Percentiles rank a stretch among this genome's conserved stretches.
Evolutionary conservation across 2,113 vertebrate species (phyloP).

Genomic region (Pomatostomus ruficeps): DNA sequence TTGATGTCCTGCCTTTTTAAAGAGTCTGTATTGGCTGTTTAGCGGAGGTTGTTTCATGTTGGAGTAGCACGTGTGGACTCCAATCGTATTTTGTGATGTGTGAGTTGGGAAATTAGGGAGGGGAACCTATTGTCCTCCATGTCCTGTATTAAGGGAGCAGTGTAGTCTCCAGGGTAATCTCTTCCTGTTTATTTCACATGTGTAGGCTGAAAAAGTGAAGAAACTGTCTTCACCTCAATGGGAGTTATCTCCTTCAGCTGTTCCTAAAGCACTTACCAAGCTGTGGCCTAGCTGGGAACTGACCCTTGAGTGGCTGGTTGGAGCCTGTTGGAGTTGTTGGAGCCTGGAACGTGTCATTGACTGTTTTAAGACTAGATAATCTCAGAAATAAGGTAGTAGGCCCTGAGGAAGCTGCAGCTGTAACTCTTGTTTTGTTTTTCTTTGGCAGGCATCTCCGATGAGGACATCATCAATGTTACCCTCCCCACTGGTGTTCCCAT

Average conservation of each 20-base stretch:
- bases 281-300: neutral
- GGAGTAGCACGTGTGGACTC: neutral
- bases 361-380: neutral
- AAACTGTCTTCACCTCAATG: neutral
- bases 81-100: neutral
- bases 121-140: neutral
- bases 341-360: neutral
- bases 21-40: neutral
- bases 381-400: neutral
- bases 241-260: neutral
- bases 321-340: neutral
- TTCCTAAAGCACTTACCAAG: neutral
- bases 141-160: neutral
- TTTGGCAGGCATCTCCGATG: slow-evolving; percentile 86
- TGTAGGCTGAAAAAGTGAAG: neutral
- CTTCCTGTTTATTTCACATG: neutral
- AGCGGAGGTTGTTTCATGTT: neutral
- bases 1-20: neutral
- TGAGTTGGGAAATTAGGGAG: neutral
- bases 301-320: neutral
- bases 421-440: neutral
- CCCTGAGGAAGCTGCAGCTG: neutral
- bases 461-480: slow-evolving; percentile 86
- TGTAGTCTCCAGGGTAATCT: neutral
- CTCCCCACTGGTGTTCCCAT: slow-evolving; percentile 93